Conservation (phyloP, 2,113 vertebrate species). For the Pimephales promelas region DNA sequence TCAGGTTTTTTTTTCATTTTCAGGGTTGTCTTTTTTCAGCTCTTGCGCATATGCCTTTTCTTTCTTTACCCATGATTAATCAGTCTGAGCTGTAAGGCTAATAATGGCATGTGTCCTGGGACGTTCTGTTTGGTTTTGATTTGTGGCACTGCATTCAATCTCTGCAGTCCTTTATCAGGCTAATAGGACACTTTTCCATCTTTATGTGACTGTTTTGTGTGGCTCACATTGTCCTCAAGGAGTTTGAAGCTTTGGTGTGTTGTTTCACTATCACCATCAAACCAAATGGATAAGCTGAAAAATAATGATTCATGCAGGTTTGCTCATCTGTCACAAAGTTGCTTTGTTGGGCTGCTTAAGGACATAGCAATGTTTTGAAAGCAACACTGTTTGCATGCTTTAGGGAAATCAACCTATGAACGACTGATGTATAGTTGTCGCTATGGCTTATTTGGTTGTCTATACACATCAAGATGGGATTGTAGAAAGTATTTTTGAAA, state of each 20-base stretch:
- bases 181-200: slow-evolving; percentile 13
- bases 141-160: slow-evolving; percentile 12
- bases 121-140: neutral
- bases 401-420: neutral
- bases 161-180: slow-evolving; percentile 1
- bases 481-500: neutral
- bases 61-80: neutral
- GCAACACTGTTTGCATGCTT: neutral
- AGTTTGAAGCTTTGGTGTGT: neutral
- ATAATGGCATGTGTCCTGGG: slow-evolving; percentile 13
- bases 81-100: neutral
- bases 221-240: slow-evolving; percentile 11
- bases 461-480: neutral
- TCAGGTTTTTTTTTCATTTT: neutral
- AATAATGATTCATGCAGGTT: slow-evolving; percentile 15
- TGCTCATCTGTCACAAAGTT: neutral
- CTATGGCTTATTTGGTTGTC: neutral
- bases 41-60: neutral
- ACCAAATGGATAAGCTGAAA: neutral
- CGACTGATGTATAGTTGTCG: neutral
- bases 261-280: neutral
- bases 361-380: neutral
- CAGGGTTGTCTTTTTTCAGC: neutral
- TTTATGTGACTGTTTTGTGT: neutral
- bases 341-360: neutral